Conservation (phyloP, 1,140 invertebrate genomes). For the Vanessa tameamea region DNA sequence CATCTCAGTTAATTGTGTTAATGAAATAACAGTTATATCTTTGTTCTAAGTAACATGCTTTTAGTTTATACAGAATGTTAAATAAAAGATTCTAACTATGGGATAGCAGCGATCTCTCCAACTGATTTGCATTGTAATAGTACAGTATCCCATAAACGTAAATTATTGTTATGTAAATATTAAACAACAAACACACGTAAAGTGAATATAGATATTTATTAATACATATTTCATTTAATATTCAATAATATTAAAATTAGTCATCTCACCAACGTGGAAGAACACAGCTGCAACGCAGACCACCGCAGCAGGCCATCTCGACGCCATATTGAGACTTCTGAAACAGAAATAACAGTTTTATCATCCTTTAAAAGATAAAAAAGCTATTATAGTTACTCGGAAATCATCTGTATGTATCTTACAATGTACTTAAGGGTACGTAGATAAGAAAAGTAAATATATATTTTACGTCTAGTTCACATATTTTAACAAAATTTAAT, state of each 20-base stretch:
- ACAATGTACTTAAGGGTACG: background rate
- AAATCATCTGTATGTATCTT: background rate
- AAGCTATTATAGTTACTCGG: background rate
- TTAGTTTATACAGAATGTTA: too few species aligned
- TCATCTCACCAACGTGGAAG: slow-evolving; percentile 39
- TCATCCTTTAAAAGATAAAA: background rate
- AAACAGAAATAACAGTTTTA: slow-evolving; percentile 26
- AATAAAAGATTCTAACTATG: too few species aligned
- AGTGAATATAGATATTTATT: too few species aligned
- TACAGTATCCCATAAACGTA: too few species aligned
- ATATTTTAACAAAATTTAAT: too few species aligned
- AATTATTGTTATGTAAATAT: too few species aligned
- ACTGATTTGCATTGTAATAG: background rate
- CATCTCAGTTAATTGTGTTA: background rate
- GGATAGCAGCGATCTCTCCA: too few species aligned
- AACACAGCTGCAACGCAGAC: slow-evolving; percentile 31
- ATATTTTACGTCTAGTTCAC: too few species aligned
- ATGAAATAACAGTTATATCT: background rate
- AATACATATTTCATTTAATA: too few species aligned
- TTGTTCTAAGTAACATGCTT: background rate
- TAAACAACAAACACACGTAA: too few species aligned
- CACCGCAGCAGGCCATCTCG: slow-evolving; percentile 39
- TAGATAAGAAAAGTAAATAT: background rate
- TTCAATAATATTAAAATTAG: too few species aligned
- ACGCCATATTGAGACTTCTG: slow-evolving; percentile 44